These are phyloP conservation scores for Orussus abietinus DNA, from an alignment of 1,140 invertebrate genomes.

Conservation along the genomic window DNA sequence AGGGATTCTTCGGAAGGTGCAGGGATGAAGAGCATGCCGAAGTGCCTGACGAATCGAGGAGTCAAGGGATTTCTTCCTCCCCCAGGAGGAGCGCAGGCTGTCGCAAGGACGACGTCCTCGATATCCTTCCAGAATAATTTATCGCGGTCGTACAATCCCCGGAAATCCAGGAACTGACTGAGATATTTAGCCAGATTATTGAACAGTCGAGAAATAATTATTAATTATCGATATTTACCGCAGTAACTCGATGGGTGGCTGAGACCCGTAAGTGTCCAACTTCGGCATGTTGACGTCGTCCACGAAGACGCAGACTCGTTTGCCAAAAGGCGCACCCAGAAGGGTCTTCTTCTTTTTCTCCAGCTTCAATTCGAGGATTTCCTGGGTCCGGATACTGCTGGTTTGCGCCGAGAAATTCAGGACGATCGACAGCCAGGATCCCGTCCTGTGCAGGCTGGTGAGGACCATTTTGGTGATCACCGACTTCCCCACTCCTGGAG, in stretches of 20 bases:
- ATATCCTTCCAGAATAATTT: slow-evolving; percentile 85
- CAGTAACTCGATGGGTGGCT: slow-evolving; percentile 81
- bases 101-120: slow-evolving; percentile 75
- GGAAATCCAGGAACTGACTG: slow-evolving; percentile 78
- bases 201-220: slow-evolving; percentile 6
- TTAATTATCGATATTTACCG: not conserved
- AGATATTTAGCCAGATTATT: slow-evolving; percentile 30
- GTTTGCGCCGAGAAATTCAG: slow-evolving; percentile 89
- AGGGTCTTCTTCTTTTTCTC: slow-evolving; percentile 78
- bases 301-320: slow-evolving; percentile 81
- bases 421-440: slow-evolving; percentile 67
- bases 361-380: slow-evolving; percentile 75
- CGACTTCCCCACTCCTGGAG: slow-evolving; percentile 79
- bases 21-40: slow-evolving; percentile 74
- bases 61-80: slow-evolving; percentile 83
- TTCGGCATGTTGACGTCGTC: slow-evolving; percentile 92
- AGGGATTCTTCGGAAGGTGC: slow-evolving; percentile 71
- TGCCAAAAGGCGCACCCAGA: slow-evolving; percentile 80
- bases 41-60: slow-evolving; percentile 79
- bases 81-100: slow-evolving; percentile 84
- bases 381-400: slow-evolving; percentile 73
- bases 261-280: slow-evolving; percentile 79
- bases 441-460: slow-evolving; percentile 59
- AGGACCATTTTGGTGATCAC: slow-evolving; percentile 74
- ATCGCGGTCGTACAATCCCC: slow-evolving; percentile 79